Base-by-base conservation (phyloP, 2,888 invertebrate genomes). In the Iphiclides podalirius region DNA sequence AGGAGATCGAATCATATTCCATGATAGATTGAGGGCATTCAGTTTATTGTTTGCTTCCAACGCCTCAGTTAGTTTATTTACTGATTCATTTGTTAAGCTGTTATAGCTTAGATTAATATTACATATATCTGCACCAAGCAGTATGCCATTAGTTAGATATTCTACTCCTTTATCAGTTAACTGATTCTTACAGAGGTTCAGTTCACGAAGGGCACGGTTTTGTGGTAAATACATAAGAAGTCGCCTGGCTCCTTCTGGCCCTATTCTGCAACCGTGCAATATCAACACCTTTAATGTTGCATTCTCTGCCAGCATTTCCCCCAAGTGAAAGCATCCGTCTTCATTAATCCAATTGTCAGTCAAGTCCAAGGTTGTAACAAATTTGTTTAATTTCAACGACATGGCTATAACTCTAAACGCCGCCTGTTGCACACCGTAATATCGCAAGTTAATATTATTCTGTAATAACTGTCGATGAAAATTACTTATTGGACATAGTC, bases 81-180 rank as follows among this genome's bases (percentile, higher is more conserved):
- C 58, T 0, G 71, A 51, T 9, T 58, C 54, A 2, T 57, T 54
- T 2, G 64, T 62, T 11, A 79, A 53, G n/a, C 56, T 54, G 46
- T 79, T 79, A 47, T 59, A 54, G 15, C 72, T 68, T 11, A 76
- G 48, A 53, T 65, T 63, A 12, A 75, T 49, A 35, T 71, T 58
- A 9, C 37, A 31, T 6, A 68, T 17, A 16, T 56, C 56, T 6
- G 63, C 54, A 31, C 66, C 63, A 1, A 52, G 43, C n/a, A 47
- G 49, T 23, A 70, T 55, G 8, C 59, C 54, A 37, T 60, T 55
- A 7, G 67, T 60, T 17, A 72, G 49, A 34, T 57, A 39, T 48
- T 60, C 59, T 4, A 63, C 52, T 1, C 70, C 70, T 4, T 40
- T 43, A 48, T 71, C 70, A 1, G 51, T 52, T 13, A 71, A 44